Conservation (phyloP, 2,113 vertebrate genomes). For the Cheilinus undulatus region DNA sequence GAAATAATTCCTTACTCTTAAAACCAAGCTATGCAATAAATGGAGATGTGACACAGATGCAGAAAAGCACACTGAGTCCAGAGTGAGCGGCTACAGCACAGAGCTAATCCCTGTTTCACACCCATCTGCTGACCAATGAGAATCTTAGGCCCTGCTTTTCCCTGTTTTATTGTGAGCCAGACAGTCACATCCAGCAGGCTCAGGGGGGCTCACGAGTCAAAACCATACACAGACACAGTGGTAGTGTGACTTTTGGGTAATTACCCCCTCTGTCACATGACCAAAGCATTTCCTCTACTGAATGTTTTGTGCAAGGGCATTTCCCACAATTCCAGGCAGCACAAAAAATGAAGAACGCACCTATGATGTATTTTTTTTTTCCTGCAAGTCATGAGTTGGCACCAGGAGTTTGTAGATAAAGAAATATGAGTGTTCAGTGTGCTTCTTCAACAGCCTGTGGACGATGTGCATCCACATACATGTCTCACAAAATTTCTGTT, state of each 20-base stretch:
- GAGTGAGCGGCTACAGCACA: constrained; percentile 37
- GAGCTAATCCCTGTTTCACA: constrained; percentile 74
- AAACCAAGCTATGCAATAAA: background rate
- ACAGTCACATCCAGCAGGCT: constrained; percentile 62
- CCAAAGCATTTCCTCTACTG: background rate
- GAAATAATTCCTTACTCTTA: background rate
- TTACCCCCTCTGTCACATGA: constrained; percentile 30
- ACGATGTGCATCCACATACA: background rate
- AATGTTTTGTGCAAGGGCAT: background rate
- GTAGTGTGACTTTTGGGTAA: constrained; percentile 32
- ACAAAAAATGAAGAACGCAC: background rate
- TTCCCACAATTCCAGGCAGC: background rate
- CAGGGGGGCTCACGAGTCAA: constrained; percentile 53
- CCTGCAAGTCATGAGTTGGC: background rate
- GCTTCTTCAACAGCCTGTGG: background rate
- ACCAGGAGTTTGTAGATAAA: constrained; percentile 23
- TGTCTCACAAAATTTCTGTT: background rate
- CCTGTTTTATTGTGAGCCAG: constrained; percentile 59
- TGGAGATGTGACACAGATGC: background rate
- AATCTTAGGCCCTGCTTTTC: constrained; percentile 55
- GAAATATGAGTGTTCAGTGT: constrained; percentile 3
- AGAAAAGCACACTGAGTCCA: constrained; percentile 11
- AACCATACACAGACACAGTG: constrained; percentile 33
- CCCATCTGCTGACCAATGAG: constrained; percentile 79
- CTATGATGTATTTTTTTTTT: background rate